These are phyloP conservation scores for Lophius americanus DNA, from an alignment of 2,797 vertebrate genomes.

Conservation along the genomic window DNA sequence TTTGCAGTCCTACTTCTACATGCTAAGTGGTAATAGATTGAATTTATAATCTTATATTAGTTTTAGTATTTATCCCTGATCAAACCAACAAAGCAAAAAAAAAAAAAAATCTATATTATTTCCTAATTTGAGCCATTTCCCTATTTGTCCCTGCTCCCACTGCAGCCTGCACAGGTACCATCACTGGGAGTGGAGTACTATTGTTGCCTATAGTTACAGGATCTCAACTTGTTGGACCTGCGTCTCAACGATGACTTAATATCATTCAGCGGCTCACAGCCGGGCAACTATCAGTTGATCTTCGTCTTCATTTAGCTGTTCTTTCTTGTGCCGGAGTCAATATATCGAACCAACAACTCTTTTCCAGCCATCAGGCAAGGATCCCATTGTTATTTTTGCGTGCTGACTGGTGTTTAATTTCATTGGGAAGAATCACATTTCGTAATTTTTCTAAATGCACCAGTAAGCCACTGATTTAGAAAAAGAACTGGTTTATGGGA, in stretches of 20 bases:
- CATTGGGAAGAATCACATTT: not conserved
- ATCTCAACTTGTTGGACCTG: slow-evolving; percentile 9
- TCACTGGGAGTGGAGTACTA: not conserved
- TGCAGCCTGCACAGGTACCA: not conserved
- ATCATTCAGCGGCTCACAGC: slow-evolving; percentile 29
- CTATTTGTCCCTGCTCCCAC: not conserved
- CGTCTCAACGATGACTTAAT: slow-evolving; percentile 17
- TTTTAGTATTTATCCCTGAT: not conserved
- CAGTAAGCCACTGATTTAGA: not conserved
- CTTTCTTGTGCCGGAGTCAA: slow-evolving; percentile 22
- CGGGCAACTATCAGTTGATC: slow-evolving; percentile 21
- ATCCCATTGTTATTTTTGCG: slow-evolving; percentile 1
- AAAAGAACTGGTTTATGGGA: not conserved
- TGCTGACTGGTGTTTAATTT: slow-evolving; percentile 6
- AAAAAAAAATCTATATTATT: too few species aligned
- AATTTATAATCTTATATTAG: not conserved
- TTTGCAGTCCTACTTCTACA: not conserved
- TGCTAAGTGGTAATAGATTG: not conserved
- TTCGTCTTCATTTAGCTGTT: slow-evolving; percentile 34
- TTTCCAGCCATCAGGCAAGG: slow-evolving; percentile 6
- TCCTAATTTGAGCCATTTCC: not conserved
- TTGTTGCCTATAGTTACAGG: not conserved
- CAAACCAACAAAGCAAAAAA: not conserved
- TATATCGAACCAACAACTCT: slow-evolving; percentile 31
- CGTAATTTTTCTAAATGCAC: not conserved